Conservation (phyloP, 2,113 vertebrate genomes). For the Tyrannus savana region DNA sequence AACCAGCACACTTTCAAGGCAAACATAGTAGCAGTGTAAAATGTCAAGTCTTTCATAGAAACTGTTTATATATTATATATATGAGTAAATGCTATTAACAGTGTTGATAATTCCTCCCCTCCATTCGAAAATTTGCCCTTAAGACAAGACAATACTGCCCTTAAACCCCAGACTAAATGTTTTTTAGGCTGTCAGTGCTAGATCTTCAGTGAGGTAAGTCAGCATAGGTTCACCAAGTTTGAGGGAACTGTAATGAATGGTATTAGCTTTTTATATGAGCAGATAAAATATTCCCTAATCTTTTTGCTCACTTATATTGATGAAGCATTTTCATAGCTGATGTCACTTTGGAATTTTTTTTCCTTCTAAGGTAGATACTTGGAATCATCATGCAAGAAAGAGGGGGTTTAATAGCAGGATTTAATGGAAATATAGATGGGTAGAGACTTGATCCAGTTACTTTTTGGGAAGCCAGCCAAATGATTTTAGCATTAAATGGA, state of each 20-base stretch:
- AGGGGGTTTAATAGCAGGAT: background rate
- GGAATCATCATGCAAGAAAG: background rate
- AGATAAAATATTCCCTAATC: background rate
- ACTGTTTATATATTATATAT: background rate
- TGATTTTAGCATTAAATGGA: background rate
- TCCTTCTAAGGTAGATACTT: background rate
- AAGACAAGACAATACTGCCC: background rate
- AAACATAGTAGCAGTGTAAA: background rate
- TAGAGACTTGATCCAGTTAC: background rate
- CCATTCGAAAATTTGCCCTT: background rate
- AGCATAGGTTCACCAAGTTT: background rate
- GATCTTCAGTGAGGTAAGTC: background rate
- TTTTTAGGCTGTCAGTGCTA: background rate
- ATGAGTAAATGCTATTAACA: background rate
- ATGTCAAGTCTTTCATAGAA: background rate
- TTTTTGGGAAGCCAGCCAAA: conserved; percentile 18
- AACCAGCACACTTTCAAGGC: background rate
- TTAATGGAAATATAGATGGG: background rate
- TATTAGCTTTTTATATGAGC: background rate
- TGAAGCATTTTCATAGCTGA: background rate
- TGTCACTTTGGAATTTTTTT: background rate
- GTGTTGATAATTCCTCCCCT: background rate
- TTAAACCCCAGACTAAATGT: background rate
- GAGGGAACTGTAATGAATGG: background rate
- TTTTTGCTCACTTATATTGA: background rate